A percentile compares a stretch with the other conserved stretches of the same genome.
Evolutionary conservation across 2,113 vertebrate genomes (phyloP).

Genomic region (Phylloscopus trochilus): DNA sequence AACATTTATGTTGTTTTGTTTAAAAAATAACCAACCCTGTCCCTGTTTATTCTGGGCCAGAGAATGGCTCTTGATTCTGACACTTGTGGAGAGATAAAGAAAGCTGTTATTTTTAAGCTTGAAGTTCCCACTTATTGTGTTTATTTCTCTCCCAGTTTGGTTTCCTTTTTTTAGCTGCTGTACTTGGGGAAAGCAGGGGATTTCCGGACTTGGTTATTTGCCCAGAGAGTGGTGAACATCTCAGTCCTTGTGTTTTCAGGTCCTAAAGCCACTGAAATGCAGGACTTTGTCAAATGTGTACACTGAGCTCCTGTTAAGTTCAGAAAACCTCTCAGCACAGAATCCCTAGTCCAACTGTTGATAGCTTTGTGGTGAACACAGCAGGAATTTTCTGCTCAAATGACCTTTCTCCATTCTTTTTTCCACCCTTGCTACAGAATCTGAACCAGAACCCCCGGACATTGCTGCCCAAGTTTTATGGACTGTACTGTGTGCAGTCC

Average conservation of each 20-base stretch:
- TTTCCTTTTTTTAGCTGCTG: conserved; percentile 31
- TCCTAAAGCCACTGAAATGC: neutral
- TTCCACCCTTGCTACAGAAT: conserved; percentile 74
- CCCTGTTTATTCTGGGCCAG: conserved; percentile 1
- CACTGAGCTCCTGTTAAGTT: neutral
- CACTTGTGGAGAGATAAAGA: neutral
- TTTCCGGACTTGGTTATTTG: conserved; percentile 28
- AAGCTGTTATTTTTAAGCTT: conserved; percentile 45
- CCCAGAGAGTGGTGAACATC: neutral
- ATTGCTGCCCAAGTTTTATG: conserved; percentile 95
- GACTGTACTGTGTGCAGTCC: conserved; percentile 96
- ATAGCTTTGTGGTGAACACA: neutral
- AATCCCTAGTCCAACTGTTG: neutral
- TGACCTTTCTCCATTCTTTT: neutral
- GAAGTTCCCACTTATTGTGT: conserved; percentile 20
- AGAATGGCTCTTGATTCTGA: conserved; percentile 7
- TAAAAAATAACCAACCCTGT: neutral
- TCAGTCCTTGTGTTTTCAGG: neutral
- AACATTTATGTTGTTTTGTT: neutral
- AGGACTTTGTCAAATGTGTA: neutral
- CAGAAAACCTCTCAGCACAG: neutral
- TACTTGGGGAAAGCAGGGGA: conserved; percentile 15
- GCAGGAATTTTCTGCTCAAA: neutral
- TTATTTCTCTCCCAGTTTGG: conserved; percentile 3
- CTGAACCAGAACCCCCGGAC: conserved; percentile 98